phyloP scores from a whole-genome alignment of 2,888 invertebrate genomes.

The Harpalus rubripes region DNA sequence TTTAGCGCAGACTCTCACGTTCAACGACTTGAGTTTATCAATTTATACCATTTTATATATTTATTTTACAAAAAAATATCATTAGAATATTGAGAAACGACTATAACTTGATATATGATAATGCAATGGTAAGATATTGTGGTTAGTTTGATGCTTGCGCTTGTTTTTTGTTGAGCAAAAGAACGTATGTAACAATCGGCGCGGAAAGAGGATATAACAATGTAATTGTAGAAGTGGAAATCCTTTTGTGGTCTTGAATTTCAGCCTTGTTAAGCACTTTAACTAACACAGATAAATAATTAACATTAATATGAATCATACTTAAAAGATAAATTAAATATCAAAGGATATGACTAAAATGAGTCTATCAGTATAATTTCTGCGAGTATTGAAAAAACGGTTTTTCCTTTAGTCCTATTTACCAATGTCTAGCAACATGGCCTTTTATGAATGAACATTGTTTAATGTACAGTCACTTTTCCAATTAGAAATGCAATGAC shows the following conservation, averaged over 20 bases:
- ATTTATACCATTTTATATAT: neutral
- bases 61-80: neutral
- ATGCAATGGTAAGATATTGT: neutral
- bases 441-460: constrained; percentile 66
- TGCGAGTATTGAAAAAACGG: neutral
- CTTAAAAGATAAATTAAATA: constrained; percentile 32
- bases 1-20: constrained; percentile 13
- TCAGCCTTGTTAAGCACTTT: constrained; percentile 37
- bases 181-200: constrained; percentile 35
- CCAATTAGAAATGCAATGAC: constrained; percentile 65
- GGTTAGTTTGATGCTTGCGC: neutral
- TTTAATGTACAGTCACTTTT: constrained; percentile 55
- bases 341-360: constrained; percentile 27
- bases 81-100: neutral
- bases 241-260: constrained; percentile 63
- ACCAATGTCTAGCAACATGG: constrained; percentile 16
- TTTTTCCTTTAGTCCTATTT: neutral
- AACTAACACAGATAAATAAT: constrained; percentile 26
- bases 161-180: constrained; percentile 1
- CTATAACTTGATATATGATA: neutral
- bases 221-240: constrained; percentile 38
- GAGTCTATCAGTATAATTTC: neutral
- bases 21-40: neutral
- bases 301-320: constrained; percentile 38
- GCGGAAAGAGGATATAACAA: constrained; percentile 56